phyloP scores from a whole-genome alignment of 2,888 invertebrate genomes.

The Dendrolimus houi region DNA sequence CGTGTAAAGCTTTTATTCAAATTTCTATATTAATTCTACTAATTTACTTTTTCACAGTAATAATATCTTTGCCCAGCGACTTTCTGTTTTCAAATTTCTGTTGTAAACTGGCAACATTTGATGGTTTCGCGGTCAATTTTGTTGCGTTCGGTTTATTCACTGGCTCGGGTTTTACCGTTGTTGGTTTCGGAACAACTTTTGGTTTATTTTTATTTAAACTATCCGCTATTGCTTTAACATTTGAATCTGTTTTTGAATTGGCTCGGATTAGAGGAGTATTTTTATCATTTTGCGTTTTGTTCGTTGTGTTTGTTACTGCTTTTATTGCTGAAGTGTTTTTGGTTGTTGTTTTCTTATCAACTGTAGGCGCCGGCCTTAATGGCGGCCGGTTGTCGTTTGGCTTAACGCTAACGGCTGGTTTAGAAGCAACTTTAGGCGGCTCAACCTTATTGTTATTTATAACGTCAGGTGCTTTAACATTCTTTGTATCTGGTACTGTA shows the following conservation, averaged over 20 bases:
- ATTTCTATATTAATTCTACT: background rate
- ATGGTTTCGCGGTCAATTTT: slow-evolving; percentile 74
- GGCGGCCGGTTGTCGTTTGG: slow-evolving; percentile 56
- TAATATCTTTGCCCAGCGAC: slow-evolving; percentile 59
- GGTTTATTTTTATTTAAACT: slow-evolving; percentile 67
- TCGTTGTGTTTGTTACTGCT: slow-evolving; percentile 37
- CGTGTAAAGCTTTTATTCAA: background rate
- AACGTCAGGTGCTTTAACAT: slow-evolving; percentile 79
- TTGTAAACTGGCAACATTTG: slow-evolving; percentile 85
- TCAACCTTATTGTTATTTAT: slow-evolving; percentile 72
- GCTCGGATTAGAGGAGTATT: slow-evolving; percentile 42
- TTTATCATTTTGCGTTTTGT: slow-evolving; percentile 43
- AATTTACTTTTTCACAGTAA: slow-evolving; percentile 42
- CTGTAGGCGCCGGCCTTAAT: slow-evolving; percentile 43
- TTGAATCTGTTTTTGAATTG: slow-evolving; percentile 55
- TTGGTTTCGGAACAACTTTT: slow-evolving; percentile 64
- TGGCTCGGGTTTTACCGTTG: slow-evolving; percentile 41
- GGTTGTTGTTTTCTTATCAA: slow-evolving; percentile 53
- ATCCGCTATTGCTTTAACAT: slow-evolving; percentile 63
- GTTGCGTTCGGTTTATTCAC: slow-evolving; percentile 52
- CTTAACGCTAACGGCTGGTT: slow-evolving; percentile 59
- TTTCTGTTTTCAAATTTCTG: slow-evolving; percentile 84
- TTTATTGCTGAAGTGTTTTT: slow-evolving; percentile 46
- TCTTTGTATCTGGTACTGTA: slow-evolving; percentile 65
- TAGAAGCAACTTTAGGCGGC: slow-evolving; percentile 61